Evolutionary conservation across 2,797 vertebrate species (phyloP), one percentile per base, ranked within the genome.

Genomic region (Melopsittacus undulatus): DNA sequence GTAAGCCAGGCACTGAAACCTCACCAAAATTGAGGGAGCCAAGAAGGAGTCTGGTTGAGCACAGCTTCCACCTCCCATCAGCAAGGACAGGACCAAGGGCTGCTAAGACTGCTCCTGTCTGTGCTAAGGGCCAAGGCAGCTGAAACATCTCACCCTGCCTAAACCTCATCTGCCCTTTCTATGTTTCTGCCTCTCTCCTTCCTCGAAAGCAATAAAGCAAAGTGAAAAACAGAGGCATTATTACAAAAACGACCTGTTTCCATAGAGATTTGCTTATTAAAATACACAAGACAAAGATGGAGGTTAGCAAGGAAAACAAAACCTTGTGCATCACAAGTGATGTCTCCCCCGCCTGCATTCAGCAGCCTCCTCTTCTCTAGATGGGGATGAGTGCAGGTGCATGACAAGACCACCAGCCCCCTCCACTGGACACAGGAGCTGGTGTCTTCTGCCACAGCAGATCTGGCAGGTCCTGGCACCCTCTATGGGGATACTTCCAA

Each of bases 191-290:
- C 46, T 36, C 8, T n/a, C 83, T 78, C n/a, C 80, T 95, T 94
- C 80, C 80, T 94, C 7, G 12, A 86, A n/a, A 85, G 83, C 92
- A 84, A 72, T 5, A 16, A 91, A 92, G 87, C 79, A 54, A 78
- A 92, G 70, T 40, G 70, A 69, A 93, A 95, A 94, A 27, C 88
- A 73, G 85, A 91, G 67, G 67, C 80, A 84, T 78, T 69, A 43
- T 82, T 69, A 79, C 77, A 40, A 95, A 84, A 67, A 70, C 83
- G 5, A 92, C 92, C 85, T 89, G 95, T 97, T 96, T 93, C 96
- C 96, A 97, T 97, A 95, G 96, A 93, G 94, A 97, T 76, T 75
- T 79, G 59, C 93, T 93, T 87, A 69, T 92, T 62, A 95, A 95
- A 94, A 86, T 14, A 59, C 62, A 66, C 0, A 2, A 92, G 77